Evolutionary conservation across 2,113 vertebrate genomes (phyloP), one percentile per base, ranked within the genome.

Genomic region (Rana temporaria): DNA sequence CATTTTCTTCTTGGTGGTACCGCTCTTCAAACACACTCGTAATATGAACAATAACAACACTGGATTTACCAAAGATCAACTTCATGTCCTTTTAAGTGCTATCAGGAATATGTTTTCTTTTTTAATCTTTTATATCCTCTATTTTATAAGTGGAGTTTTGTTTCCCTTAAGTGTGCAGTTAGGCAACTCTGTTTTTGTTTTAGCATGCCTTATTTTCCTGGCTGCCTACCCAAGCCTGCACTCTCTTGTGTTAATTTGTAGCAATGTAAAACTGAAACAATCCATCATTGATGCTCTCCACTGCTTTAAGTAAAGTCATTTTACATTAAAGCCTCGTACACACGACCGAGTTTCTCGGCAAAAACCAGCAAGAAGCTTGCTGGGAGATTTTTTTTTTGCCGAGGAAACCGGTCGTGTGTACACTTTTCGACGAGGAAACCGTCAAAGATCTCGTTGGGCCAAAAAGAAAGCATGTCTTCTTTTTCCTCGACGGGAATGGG

Each of bases 111-210:
- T 69, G 67, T 15, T 34, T 11, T 69, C 69, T 7, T n/a, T 69
- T 12, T 69, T 20, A 16, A 20, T 22, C 4, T 38, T 48, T 69
- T 34, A 22, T 19, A 48, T 69, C 2, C 15, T 72, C 8, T 32
- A 18, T 57, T 56, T 57, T 32, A 16, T 57, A 18, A 18, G 1
- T 70, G 48, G 22, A 5, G 19, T 12, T 18, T 8, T 32, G 8
- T 32, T 72, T 20, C 18, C 52, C 17, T 6, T 70, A 11, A 8
- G 12, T 14, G 1, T 69, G 2, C 19, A 19, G 6, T 2, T 70
- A 1, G 1, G 17, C 0, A 24, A 18, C 18, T 16, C 0, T 16
- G 1, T 26, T 1, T 11, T 30, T 19, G 6, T 0, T 55, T 8
- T 53, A 12, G 6, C 19, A 1, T 55, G 16, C 15, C 6, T 1